phyloP scores from a whole-genome alignment of 2,797 vertebrate genomes.

The Clarias pachynema region DNA sequence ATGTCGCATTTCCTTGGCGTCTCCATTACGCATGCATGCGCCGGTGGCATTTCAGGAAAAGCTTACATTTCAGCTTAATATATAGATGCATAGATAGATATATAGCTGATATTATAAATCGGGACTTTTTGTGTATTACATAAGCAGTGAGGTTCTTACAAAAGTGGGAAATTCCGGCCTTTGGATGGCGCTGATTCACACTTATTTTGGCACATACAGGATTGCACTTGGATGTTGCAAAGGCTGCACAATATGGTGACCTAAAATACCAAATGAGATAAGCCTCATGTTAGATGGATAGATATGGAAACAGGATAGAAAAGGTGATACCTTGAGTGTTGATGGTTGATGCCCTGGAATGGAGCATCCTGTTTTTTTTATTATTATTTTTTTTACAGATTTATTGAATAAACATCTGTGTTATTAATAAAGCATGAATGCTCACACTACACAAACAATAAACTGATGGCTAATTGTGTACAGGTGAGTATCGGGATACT shows the following conservation, averaged over 20 bases:
- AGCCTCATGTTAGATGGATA: neutral
- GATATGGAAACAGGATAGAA: neutral
- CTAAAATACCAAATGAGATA: neutral
- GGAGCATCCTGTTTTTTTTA: no score
- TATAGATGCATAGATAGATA: neutral
- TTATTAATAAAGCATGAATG: neutral
- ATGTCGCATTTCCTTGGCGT: neutral
- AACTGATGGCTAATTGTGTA: neutral
- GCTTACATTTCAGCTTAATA: neutral
- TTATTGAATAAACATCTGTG: neutral
- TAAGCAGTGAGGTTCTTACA: constrained; percentile 11
- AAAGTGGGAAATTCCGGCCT: neutral
- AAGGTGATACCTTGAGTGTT: neutral
- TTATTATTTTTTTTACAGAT: neutral
- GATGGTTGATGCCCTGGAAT: neutral
- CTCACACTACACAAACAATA: neutral
- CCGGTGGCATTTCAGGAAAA: neutral
- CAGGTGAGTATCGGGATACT: constrained; percentile 19
- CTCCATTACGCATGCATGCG: neutral
- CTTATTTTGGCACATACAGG: neutral
- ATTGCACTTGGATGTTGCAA: neutral
- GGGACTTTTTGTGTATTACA: constrained; percentile 21
- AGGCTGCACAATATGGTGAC: neutral
- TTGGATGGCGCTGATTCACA: constrained; percentile 31
- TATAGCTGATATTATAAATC: neutral